Conservation (phyloP, 2,797 vertebrate species). For the Micropoecilia bifurca region DNA sequence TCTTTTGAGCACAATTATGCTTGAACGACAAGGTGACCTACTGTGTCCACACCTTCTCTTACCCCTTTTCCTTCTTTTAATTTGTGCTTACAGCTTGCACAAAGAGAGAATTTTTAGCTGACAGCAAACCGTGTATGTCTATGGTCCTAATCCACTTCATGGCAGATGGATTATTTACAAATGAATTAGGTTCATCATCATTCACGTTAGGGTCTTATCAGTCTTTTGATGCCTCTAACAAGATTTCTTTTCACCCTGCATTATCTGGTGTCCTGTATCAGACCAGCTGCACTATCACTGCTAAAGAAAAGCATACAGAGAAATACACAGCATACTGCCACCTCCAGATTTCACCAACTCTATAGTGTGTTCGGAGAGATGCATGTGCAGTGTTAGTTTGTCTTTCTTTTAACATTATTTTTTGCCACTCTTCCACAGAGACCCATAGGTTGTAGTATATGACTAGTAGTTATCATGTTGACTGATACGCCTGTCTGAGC, state of each 20-base stretch:
- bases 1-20: slow-evolving; percentile 37
- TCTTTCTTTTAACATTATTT: neutral
- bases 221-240: neutral
- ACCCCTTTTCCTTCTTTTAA: neutral
- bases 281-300: neutral
- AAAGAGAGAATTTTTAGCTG: slow-evolving; percentile 3
- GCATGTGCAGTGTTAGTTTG: neutral
- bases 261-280: neutral
- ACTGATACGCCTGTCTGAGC: neutral
- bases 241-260: neutral
- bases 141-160: neutral
- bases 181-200: neutral
- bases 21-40: slow-evolving; percentile 20
- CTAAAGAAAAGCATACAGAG: neutral
- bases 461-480: neutral
- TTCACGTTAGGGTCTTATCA: neutral
- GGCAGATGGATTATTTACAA: neutral
- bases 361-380: neutral
- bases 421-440: neutral
- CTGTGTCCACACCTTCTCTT: neutral
- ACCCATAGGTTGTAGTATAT: neutral
- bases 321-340: neutral
- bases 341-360: neutral
- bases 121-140: neutral
- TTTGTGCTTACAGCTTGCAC: neutral